These are phyloP conservation scores for Petrolisthes cinctipes DNA, from an alignment of 2,888 invertebrate species.

Conservation along the genomic window DNA sequence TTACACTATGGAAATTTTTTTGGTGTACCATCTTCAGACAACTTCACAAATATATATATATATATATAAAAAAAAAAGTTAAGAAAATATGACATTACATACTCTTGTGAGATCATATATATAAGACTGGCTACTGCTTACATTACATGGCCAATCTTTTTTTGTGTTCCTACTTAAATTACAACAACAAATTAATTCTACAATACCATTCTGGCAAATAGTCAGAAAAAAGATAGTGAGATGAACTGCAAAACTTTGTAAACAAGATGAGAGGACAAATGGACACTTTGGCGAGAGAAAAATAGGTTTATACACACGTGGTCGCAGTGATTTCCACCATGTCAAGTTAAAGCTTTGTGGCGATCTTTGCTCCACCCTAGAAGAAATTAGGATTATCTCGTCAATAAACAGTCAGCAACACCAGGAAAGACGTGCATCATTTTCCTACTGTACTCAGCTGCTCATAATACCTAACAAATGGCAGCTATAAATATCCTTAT, in stretches of 20 bases:
- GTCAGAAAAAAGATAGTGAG: constrained; percentile 51
- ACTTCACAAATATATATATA: constrained; percentile 42
- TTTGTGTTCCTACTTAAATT: constrained; percentile 53
- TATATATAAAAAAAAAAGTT: constrained; percentile 27
- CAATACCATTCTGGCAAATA: constrained; percentile 54
- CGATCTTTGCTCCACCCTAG: constrained; percentile 66
- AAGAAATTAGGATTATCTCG: constrained; percentile 66
- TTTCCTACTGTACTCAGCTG: constrained; percentile 33
- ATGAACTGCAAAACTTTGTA: constrained; percentile 51
- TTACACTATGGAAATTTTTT: constrained; percentile 9
- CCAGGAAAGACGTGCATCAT: constrained; percentile 51
- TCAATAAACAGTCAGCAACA: constrained; percentile 59
- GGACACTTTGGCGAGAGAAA: constrained; percentile 59
- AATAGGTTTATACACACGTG: constrained; percentile 66
- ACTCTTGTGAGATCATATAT: constrained; percentile 40
- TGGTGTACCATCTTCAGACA: constrained; percentile 55
- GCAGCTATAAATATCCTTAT: constrained; percentile 20
- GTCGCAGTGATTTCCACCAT: constrained; percentile 64
- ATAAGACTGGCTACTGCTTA: constrained; percentile 36
- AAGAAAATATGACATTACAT: constrained; percentile 34
- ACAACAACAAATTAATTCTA: constrained; percentile 45
- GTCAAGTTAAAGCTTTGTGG: constrained; percentile 66
- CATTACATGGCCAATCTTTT: constrained; percentile 52
- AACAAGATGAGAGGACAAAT: constrained; percentile 50
- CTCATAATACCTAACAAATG: constrained; percentile 27